Evolutionary conservation across 1,140 invertebrate genomes (phyloP).

Genomic region (Magallana angulata): DNA sequence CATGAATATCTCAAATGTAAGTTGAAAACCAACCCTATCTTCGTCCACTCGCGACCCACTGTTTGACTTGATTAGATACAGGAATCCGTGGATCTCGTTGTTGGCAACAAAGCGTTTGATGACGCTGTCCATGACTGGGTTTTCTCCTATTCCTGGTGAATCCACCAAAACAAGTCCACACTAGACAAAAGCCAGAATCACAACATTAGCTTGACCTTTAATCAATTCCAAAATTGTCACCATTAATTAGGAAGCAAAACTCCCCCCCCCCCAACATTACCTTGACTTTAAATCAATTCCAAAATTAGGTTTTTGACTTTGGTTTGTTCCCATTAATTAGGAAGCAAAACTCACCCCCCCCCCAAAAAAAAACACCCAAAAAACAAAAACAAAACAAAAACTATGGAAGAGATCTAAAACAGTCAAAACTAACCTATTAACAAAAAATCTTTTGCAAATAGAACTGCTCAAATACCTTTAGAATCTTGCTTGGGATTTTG

Average conservation of each 20-base stretch:
- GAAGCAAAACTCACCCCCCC: too few relatives aligned
- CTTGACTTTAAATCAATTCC: background rate
- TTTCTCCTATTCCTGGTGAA: conserved; percentile 71
- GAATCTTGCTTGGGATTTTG: conserved; percentile 60
- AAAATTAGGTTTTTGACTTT: too few relatives aligned
- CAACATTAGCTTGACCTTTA: background rate
- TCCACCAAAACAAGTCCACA: conserved; percentile 69
- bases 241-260: too few relatives aligned
- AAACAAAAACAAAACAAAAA: too few relatives aligned
- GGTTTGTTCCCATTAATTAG: too few relatives aligned
- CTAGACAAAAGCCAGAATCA: conserved; percentile 52
- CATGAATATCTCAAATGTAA: too few relatives aligned
- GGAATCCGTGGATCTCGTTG: conserved; percentile 65
- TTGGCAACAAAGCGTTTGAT: conserved; percentile 62
- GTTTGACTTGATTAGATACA: conserved; percentile 73
- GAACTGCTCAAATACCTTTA: conserved; percentile 58
- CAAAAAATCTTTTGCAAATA: too few relatives aligned
- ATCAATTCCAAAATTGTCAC: background rate
- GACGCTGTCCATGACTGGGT: conserved; percentile 64
- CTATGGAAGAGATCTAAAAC: too few relatives aligned
- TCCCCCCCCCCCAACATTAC: background rate
- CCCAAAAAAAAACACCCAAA: too few relatives aligned
- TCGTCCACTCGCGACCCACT: conserved; percentile 68
- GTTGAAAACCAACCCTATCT: conserved; percentile 62
- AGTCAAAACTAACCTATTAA: too few relatives aligned